Percentiles rank a stretch among this genome's conserved stretches.
phyloP scores from a whole-genome alignment of 2,888 invertebrate species.

The Thelaira solivaga region DNA sequence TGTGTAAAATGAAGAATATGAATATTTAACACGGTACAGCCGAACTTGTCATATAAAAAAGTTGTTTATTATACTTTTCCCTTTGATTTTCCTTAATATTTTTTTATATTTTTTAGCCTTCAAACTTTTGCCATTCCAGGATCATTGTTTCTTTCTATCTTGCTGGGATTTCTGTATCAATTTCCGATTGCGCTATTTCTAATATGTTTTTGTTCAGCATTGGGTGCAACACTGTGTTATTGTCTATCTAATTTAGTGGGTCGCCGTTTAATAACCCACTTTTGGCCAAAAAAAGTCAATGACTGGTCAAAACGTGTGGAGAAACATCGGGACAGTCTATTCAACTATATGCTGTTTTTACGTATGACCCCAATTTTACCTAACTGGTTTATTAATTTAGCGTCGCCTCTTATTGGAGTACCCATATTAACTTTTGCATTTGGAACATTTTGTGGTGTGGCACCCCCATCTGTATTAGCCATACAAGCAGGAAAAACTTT shows the following conservation, averaged over 20 bases:
- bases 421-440: conserved; percentile 93
- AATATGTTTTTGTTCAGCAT: conserved; percentile 95
- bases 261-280: conserved; percentile 88
- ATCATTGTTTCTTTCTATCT: conserved; percentile 96
- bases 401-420: conserved; percentile 97
- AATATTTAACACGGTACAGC: too few relatives aligned
- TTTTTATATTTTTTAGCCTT: conserved; percentile 80
- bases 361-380: conserved; percentile 98
- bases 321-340: conserved; percentile 90
- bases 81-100: conserved; percentile 72
- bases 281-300: conserved; percentile 91
- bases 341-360: conserved; percentile 97
- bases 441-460: conserved; percentile 97
- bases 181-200: conserved; percentile 92
- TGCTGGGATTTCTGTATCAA: conserved; percentile 97
- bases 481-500: conserved; percentile 98
- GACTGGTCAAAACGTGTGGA: conserved; percentile 91
- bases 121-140: conserved; percentile 99
- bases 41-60: too few relatives aligned
- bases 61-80: too few relatives aligned
- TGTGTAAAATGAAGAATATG: too few relatives aligned
- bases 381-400: conserved; percentile 94
- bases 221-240: conserved; percentile 97
- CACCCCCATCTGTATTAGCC: conserved; percentile 97
- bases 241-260: conserved; percentile 94